Evolutionary conservation across 2,113 vertebrate species (phyloP), one percentile per base, ranked within the genome.

Genomic region (Cricetomys ansorgei): DNA sequence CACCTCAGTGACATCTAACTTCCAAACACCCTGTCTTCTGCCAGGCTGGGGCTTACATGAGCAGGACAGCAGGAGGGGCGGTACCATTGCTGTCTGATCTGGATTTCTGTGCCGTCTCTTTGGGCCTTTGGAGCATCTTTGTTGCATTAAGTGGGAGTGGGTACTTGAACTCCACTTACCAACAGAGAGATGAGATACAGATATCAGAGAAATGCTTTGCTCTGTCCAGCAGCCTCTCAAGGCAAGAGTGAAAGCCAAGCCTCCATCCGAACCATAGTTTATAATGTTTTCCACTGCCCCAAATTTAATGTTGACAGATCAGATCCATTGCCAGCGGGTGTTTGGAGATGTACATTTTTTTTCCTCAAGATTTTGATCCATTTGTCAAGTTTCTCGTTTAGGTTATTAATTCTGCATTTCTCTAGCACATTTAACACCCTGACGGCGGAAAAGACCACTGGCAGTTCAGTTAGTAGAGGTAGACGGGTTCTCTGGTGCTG

Each of bases 391-490:
- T 64, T 65, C 80, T 65, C 48, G 83, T 48, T 65, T 5, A 10
- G 43, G n/a, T 48, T 59, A 59, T 34, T 76, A 40, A 34, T 93
- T 93, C 69, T 87, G 45, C 27, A 86, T 95, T 92, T 85, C 76
- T 79, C 19, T 59, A 87, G 27, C 34, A 53, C 65, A 64, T 79
- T 79, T n/a, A 84, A 34, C 34, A 43, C n/a, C 7, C 48, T 75
- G 57, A 34, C 88, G 84, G 90, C 69, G 83, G 53, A 31, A 84
- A 81, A 95, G 80, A 80, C 10, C 21, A 21, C 31, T 84, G 88
- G 45, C 40, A 15, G 1, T 70, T 87, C 48, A 19, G 48, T 75
- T 5, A 11, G 70, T 37, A 34, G 37, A 64, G 55, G 25, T 29
- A n/a, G 69, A 34, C 62, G 55, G 70, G 21, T 10, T 85, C 70